phyloP scores from a whole-genome alignment of 2,113 vertebrate genomes.

The Gobio gobio region DNA sequence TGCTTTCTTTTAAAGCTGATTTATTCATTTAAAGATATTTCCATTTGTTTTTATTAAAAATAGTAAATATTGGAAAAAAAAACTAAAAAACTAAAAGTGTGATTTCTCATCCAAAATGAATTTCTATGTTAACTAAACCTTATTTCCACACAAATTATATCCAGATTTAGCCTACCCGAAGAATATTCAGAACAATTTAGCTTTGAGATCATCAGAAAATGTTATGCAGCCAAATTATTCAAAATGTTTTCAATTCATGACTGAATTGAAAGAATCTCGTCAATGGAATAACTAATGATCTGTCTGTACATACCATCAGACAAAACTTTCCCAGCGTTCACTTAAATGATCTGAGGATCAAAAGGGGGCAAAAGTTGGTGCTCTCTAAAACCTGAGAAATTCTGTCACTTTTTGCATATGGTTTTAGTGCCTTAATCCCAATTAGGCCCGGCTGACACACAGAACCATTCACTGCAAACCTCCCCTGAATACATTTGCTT shows the following conservation, averaged over 20 bases:
- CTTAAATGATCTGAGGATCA: slow-evolving; percentile 42
- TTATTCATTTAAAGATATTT: neutral
- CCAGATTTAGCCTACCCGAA: neutral
- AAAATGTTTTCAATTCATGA: slow-evolving; percentile 7
- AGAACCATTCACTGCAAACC: slow-evolving; percentile 90
- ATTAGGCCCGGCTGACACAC: slow-evolving; percentile 99
- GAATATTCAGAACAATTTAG: neutral
- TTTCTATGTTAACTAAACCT: neutral
- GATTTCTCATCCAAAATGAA: neutral
- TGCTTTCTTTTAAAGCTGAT: neutral
- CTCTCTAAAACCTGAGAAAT: slow-evolving; percentile 93
- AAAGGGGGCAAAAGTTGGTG: slow-evolving; percentile 86
- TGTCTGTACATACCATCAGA: neutral
- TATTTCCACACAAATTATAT: neutral
- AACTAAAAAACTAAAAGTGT: neutral
- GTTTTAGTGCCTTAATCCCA: slow-evolving; percentile 99
- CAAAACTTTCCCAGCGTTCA: slow-evolving; percentile 54
- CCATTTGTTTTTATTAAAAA: neutral
- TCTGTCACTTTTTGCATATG: slow-evolving; percentile 95
- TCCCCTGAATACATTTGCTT: slow-evolving; percentile 98
- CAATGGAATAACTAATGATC: slow-evolving; percentile 54
- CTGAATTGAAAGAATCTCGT: slow-evolving; percentile 40
- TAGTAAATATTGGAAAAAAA: too few relatives aligned
- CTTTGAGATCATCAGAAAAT: neutral
- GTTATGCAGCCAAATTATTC: neutral